phyloP scores from a whole-genome alignment of 23 tunicate genomes.

The Botrylloides violaceus region DNA sequence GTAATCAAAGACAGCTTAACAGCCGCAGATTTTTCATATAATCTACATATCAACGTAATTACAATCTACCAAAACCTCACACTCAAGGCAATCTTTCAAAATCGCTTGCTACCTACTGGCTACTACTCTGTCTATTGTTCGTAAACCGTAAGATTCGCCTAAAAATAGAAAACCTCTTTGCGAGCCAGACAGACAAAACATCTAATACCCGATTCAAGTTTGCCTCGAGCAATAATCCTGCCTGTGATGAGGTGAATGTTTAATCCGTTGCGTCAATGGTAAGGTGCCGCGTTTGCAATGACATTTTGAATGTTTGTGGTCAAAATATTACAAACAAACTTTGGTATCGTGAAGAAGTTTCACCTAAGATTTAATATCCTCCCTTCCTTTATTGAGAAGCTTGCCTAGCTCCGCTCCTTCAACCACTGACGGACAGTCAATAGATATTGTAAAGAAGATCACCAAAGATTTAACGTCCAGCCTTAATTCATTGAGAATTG shows the following conservation, averaged over 20 bases:
- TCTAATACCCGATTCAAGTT: not conserved
- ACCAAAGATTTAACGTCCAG: too few relatives aligned
- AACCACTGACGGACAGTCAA: too few relatives aligned
- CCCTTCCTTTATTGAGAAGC: too few relatives aligned
- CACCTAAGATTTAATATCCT: too few relatives aligned
- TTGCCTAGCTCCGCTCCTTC: too few relatives aligned
- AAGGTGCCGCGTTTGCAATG: not conserved
- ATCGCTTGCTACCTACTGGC: not conserved
- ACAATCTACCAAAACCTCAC: not conserved
- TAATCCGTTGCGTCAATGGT: not conserved
- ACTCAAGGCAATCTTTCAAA: not conserved
- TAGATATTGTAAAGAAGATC: too few relatives aligned
- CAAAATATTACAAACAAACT: not conserved
- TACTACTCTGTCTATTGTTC: not conserved
- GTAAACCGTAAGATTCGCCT: not conserved
- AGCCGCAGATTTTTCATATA: too few relatives aligned
- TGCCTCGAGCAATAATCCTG: not conserved
- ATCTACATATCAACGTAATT: not conserved
- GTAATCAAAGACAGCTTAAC: too few relatives aligned
- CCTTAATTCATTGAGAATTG: too few relatives aligned
- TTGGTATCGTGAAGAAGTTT: too few relatives aligned
- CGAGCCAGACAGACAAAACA: not conserved
- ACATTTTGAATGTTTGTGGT: not conserved
- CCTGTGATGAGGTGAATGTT: not conserved
- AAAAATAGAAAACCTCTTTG: not conserved